Evolutionary conservation across 1,140 invertebrate species (phyloP).

Genomic region (Neuroterus valhalla): DNA sequence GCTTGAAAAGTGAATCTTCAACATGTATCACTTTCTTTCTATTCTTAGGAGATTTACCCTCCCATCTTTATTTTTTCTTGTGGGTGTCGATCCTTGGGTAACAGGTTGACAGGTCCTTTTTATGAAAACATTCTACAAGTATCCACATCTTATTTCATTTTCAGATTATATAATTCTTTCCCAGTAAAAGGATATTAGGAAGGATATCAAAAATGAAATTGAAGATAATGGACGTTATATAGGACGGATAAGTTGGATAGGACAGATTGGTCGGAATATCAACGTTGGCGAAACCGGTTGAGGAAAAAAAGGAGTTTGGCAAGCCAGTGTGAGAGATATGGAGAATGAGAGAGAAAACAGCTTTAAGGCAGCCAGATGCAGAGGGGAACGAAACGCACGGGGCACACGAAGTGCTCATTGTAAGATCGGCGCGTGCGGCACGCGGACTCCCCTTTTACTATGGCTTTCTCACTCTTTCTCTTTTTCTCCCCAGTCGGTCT

Average conservation of each 20-base stretch:
- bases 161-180: too few relatives aligned
- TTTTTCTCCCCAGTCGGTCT: constrained; percentile 46
- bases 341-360: constrained; percentile 43
- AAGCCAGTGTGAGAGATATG: constrained; percentile 40
- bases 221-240: too few relatives aligned
- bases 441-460: constrained; percentile 64
- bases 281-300: constrained; percentile 22
- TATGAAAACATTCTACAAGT: neutral
- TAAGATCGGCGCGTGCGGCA: constrained; percentile 75
- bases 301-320: constrained; percentile 37
- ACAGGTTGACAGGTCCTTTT: constrained; percentile 5
- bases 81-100: constrained; percentile 33
- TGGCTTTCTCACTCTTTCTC: constrained; percentile 45
- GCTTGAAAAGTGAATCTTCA: constrained; percentile 24
- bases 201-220: too few relatives aligned
- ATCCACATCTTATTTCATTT: too few relatives aligned
- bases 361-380: constrained; percentile 73
- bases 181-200: too few relatives aligned
- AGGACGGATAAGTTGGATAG: neutral
- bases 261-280: neutral
- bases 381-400: constrained; percentile 53
- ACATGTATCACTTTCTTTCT: too few relatives aligned
- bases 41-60: too few relatives aligned
- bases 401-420: constrained; percentile 72
- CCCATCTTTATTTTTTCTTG: constrained; percentile 32